phyloP scores from a whole-genome alignment of 2,113 vertebrate species.

The Poeciliopsis turrubarensis region DNA sequence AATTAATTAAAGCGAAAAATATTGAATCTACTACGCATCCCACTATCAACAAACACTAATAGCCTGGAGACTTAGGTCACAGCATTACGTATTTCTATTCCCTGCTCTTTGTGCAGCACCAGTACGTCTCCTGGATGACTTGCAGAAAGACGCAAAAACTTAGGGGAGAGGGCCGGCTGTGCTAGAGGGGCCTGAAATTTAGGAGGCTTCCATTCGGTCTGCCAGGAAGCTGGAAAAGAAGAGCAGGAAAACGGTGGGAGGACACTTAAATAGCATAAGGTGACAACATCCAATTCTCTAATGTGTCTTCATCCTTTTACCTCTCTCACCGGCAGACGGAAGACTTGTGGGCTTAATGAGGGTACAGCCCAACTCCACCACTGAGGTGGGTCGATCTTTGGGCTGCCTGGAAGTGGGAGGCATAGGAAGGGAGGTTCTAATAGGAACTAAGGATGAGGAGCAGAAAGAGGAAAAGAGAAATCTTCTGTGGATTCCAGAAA shows the following conservation, averaged over 20 bases:
- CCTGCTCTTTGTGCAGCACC: conserved; percentile 53
- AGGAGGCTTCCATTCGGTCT: conserved; percentile 79
- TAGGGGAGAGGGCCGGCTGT: conserved; percentile 62
- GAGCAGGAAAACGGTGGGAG: conserved; percentile 6
- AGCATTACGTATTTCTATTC: conserved; percentile 61
- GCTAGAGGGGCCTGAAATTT: conserved; percentile 64
- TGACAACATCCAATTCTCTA: background rate
- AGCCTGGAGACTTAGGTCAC: background rate
- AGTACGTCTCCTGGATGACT: conserved; percentile 35
- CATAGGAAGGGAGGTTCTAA: conserved; percentile 27
- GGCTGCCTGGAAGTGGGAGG: conserved; percentile 38
- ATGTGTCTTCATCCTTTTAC: conserved; percentile 54
- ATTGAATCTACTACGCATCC: too few relatives aligned
- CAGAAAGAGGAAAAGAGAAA: conserved; percentile 26
- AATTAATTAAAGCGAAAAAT: too few relatives aligned
- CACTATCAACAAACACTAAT: too few relatives aligned
- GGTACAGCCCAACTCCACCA: conserved; percentile 39
- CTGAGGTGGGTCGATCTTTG: conserved; percentile 36
- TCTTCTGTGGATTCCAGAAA: conserved; percentile 28
- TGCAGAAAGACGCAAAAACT: conserved; percentile 43
- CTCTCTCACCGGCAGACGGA: conserved; percentile 76
- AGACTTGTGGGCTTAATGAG: conserved; percentile 76
- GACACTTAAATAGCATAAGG: conserved; percentile 1
- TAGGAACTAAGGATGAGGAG: conserved; percentile 47
- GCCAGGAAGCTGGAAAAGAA: conserved; percentile 75